Percentiles rank a stretch among this genome's conserved stretches.
These are phyloP conservation scores for Bubo scandiacus DNA, from an alignment of 2,113 vertebrate species.

Conservation along the genomic window DNA sequence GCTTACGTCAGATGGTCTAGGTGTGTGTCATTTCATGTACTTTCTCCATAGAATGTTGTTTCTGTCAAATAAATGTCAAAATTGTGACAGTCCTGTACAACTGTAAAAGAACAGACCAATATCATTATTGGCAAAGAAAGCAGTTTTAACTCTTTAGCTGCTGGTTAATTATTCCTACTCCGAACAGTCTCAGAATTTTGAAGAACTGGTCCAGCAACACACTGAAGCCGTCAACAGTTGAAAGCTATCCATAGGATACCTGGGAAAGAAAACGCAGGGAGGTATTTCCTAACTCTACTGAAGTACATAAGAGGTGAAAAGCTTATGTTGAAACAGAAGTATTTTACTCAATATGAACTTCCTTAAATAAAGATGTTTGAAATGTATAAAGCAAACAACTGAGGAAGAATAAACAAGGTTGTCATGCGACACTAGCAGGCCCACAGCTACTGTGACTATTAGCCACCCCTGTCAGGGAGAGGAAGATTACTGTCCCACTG, in stretches of 20 bases:
- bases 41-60: neutral
- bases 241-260: neutral
- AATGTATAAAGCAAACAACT: neutral
- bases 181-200: neutral
- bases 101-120: neutral
- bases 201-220: neutral
- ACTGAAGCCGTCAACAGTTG: neutral
- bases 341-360: neutral
- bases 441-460: neutral
- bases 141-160: neutral
- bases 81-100: neutral
- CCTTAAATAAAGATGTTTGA: neutral
- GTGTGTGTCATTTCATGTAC: neutral
- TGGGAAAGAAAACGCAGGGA: neutral
- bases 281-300: neutral
- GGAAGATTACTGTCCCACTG: neutral
- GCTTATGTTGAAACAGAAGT: neutral
- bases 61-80: slow-evolving; percentile 8
- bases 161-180: neutral
- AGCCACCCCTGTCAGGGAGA: neutral
- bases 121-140: neutral
- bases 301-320: neutral
- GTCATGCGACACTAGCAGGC: neutral
- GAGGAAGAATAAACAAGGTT: neutral
- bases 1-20: neutral